Conservation (phyloP, 2,888 invertebrate genomes). For the Adineta ricciae region DNA sequence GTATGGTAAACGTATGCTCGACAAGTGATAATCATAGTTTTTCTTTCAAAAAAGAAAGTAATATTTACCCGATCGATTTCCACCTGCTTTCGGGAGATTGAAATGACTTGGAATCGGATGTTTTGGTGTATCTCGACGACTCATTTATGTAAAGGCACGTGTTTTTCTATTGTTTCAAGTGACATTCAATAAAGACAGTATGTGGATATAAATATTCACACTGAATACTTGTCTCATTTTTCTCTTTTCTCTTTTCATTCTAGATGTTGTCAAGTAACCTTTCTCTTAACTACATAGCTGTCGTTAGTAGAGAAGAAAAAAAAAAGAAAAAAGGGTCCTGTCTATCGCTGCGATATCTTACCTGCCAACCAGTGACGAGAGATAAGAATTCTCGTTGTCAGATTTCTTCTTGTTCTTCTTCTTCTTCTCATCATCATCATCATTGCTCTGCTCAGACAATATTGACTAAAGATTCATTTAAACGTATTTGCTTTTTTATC, state of each 20-base stretch:
- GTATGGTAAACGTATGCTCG: no score
- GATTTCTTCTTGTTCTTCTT: not conserved
- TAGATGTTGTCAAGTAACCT: not conserved
- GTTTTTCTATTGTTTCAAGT: not conserved
- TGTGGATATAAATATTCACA: not conserved
- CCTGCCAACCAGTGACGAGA: not conserved
- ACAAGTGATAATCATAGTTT: no score
- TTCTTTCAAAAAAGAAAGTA: no score
- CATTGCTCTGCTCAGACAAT: not conserved
- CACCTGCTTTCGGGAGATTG: not conserved
- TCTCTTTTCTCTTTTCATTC: not conserved
- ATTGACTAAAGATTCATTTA: not conserved
- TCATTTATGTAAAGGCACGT: not conserved
- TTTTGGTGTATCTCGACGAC: not conserved
- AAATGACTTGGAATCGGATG: not conserved
- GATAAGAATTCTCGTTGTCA: not conserved
- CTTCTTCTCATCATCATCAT: no score
- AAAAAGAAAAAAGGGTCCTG: not conserved
- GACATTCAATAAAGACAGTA: not conserved
- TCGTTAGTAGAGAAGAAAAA: not conserved
- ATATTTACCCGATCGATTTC: not conserved
- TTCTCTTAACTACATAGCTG: not conserved
- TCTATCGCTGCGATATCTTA: not conserved
- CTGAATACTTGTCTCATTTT: not conserved
- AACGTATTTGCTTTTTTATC: not conserved